Percentiles rank a stretch among this genome's conserved stretches.
These are phyloP conservation scores for Phragmatobia fuliginosa DNA, from an alignment of 2,888 invertebrate genomes.

Conservation along the genomic window DNA sequence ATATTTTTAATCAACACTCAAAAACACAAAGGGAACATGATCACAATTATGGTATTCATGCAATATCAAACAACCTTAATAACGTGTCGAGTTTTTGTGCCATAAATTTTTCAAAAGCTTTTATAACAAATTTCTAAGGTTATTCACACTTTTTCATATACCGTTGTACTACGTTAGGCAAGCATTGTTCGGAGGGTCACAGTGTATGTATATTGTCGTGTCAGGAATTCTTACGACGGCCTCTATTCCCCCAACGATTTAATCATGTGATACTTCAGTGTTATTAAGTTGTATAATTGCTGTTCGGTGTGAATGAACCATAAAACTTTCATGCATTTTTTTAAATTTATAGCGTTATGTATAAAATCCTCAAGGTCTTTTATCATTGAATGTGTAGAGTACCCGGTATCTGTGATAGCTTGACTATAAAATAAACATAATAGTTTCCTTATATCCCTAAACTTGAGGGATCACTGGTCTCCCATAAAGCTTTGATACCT, in stretches of 20 bases:
- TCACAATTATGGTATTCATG: constrained; percentile 5
- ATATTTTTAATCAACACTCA: constrained; percentile 14
- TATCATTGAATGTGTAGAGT: too few relatives aligned
- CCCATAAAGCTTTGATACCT: neutral
- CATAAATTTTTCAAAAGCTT: constrained; percentile 24
- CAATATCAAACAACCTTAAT: constrained; percentile 2
- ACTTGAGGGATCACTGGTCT: neutral
- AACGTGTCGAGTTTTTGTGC: neutral
- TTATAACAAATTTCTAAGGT: constrained; percentile 59
- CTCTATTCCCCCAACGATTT: constrained; percentile 28
- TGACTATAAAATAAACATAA: too few relatives aligned
- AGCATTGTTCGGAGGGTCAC: constrained; percentile 35
- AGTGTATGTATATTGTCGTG: constrained; percentile 36
- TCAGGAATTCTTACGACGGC: constrained; percentile 28
- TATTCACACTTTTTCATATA: constrained; percentile 53
- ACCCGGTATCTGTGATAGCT: neutral
- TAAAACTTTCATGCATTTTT: neutral
- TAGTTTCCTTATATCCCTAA: neutral
- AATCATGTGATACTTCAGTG: constrained; percentile 31
- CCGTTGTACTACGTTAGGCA: constrained; percentile 25
- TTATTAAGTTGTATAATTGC: constrained; percentile 35
- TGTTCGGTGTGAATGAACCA: neutral
- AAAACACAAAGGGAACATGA: neutral
- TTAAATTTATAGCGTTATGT: too few relatives aligned
- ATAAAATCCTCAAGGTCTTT: too few relatives aligned